These are phyloP conservation scores for Morus bassanus DNA, from an alignment of 2,797 vertebrate genomes.

Conservation along the genomic window DNA sequence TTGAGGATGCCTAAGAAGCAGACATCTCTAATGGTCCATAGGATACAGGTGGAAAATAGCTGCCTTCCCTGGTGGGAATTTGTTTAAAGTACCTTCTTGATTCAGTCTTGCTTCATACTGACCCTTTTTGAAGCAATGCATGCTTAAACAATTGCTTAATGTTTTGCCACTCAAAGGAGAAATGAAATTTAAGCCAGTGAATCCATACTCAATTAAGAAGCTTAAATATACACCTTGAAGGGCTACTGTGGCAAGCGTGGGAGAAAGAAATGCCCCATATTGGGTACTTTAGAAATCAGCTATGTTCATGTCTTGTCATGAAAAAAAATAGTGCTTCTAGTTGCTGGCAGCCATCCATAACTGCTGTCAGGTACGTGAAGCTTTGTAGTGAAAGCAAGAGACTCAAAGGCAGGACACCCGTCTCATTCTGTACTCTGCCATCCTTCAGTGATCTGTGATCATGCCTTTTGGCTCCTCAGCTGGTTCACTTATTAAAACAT, in stretches of 20 bases:
- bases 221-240: not conserved
- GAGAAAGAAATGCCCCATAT: not conserved
- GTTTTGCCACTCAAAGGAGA: not conserved
- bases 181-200: not conserved
- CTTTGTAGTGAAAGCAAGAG: not conserved
- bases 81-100: not conserved
- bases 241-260: not conserved
- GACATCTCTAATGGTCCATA: not conserved
- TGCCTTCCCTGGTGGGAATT: not conserved
- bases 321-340: not conserved
- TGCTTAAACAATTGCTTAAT: not conserved
- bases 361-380: not conserved
- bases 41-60: not conserved
- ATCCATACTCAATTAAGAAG: not conserved
- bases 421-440: not conserved
- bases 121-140: not conserved
- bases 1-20: not conserved
- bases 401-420: not conserved
- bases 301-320: not conserved
- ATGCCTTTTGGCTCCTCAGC: not conserved
- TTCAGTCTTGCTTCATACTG: not conserved
- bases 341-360: not conserved
- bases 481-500: not conserved
- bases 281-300: not conserved
- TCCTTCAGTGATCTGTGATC: not conserved